A percentile compares a stretch with the other conserved stretches of the same genome.
phyloP scores from a whole-genome alignment of 1,140 invertebrate genomes.

The Aphidius gifuensis region DNA sequence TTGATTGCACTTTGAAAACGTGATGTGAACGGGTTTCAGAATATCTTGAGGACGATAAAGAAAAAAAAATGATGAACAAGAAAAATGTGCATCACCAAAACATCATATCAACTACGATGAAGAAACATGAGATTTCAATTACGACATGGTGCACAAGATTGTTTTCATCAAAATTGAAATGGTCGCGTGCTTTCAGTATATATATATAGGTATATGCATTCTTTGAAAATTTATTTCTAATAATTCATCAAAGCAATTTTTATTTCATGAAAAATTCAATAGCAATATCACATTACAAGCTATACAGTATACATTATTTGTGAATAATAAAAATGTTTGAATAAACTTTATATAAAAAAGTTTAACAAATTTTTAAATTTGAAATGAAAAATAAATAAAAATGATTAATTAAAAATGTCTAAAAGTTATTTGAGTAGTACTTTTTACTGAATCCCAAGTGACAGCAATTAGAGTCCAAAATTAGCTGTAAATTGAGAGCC shows the following conservation, averaged over 20 bases:
- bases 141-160: constrained; percentile 36
- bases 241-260: too few species aligned
- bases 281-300: too few species aligned
- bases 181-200: constrained; percentile 12
- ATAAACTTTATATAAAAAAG: too few species aligned
- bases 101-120: constrained; percentile 40
- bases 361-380: too few species aligned
- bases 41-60: constrained; percentile 31
- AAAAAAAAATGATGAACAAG: too few species aligned
- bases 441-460: too few species aligned
- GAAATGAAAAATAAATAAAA: too few species aligned
- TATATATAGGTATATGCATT: neutral
- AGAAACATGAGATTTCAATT: constrained; percentile 51
- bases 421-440: too few species aligned
- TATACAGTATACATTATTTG: too few species aligned
- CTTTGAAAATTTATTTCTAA: neutral
- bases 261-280: too few species aligned
- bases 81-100: constrained; percentile 17
- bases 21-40: constrained; percentile 37
- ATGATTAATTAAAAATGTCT: too few species aligned
- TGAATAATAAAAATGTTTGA: too few species aligned
- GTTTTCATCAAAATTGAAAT: constrained; percentile 40
- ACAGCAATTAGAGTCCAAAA: constrained; percentile 15
- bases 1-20: constrained; percentile 37
- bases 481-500: constrained; percentile 16